These are phyloP conservation scores for Willisornis vidua DNA, from an alignment of 2,113 vertebrate species.

Conservation along the genomic window DNA sequence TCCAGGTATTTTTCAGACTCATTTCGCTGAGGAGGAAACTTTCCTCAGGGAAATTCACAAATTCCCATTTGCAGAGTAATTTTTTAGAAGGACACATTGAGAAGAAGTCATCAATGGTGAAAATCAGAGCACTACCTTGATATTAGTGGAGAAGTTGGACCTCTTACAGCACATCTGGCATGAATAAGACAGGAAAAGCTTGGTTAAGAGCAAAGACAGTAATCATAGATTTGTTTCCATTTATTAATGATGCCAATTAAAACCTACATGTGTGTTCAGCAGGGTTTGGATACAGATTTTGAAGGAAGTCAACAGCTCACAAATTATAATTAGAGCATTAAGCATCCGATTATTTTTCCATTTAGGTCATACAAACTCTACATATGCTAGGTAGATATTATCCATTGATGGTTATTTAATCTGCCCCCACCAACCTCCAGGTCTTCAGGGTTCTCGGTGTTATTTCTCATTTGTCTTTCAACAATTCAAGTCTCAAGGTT, in stretches of 20 bases:
- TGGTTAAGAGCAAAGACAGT: not conserved
- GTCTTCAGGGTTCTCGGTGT: not conserved
- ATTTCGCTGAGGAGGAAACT: not conserved
- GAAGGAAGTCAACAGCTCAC: not conserved
- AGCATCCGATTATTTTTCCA: not conserved
- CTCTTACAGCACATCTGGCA: not conserved
- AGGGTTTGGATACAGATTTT: not conserved
- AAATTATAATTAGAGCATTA: not conserved
- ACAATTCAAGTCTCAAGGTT: not conserved
- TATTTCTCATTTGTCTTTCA: not conserved
- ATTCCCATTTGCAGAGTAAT: not conserved
- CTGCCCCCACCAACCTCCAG: too few relatives aligned
- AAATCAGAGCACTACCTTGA: not conserved
- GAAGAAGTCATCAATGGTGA: not conserved
- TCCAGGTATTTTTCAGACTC: not conserved
- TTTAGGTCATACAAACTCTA: not conserved
- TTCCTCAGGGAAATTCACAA: not conserved
- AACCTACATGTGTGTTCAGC: not conserved
- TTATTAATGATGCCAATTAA: slow-evolving; percentile 21
- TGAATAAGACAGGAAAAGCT: not conserved
- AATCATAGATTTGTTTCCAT: not conserved
- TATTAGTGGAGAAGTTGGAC: not conserved
- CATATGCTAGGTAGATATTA: not conserved
- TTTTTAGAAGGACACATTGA: not conserved
- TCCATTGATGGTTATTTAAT: not conserved